A percentile compares a stretch with the other conserved stretches of the same genome.
phyloP scores from a whole-genome alignment of 2,888 invertebrate genomes.

The Drosophila quinaria region DNA sequence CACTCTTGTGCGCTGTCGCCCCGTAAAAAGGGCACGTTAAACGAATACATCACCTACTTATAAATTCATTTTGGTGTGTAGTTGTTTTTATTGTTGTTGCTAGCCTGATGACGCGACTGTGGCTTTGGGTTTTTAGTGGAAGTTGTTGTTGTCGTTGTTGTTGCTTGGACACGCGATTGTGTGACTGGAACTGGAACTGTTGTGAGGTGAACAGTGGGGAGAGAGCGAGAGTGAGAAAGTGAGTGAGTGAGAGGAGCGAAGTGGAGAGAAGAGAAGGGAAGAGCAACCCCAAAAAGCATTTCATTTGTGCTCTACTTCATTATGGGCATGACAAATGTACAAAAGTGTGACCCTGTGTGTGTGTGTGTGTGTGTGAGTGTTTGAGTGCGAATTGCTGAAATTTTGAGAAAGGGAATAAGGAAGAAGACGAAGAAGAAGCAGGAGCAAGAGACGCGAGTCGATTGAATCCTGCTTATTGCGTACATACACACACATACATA shows the following conservation, averaged over 20 bases:
- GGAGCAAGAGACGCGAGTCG: constrained; percentile 1
- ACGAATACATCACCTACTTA: too few species aligned
- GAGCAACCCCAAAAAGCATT: constrained; percentile 61
- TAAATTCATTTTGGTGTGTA: too few species aligned
- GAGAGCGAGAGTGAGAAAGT: background rate
- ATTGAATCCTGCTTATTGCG: constrained; percentile 8
- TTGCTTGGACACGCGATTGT: constrained; percentile 63
- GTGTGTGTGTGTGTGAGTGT: constrained; percentile 1
- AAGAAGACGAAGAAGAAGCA: background rate
- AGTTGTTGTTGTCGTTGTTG: constrained; percentile 41
- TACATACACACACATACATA: background rate
- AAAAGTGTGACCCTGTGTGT: constrained; percentile 41
- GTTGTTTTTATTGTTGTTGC: constrained; percentile 14
- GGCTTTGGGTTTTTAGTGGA: constrained; percentile 36
- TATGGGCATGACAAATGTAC: constrained; percentile 67
- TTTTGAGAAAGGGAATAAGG: constrained; percentile 19
- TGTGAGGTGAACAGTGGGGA: constrained; percentile 8
- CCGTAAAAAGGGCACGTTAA: too few species aligned
- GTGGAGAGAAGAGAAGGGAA: background rate
- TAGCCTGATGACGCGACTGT: constrained; percentile 44
- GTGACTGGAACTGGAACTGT: constrained; percentile 32
- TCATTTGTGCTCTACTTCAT: constrained; percentile 68
- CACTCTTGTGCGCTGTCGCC: too few species aligned
- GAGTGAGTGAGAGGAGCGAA: constrained; percentile 1
- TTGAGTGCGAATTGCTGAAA: constrained; percentile 10